Evolutionary conservation across 2,888 invertebrate genomes (phyloP).

Genomic region (Teleiodes luculella): DNA sequence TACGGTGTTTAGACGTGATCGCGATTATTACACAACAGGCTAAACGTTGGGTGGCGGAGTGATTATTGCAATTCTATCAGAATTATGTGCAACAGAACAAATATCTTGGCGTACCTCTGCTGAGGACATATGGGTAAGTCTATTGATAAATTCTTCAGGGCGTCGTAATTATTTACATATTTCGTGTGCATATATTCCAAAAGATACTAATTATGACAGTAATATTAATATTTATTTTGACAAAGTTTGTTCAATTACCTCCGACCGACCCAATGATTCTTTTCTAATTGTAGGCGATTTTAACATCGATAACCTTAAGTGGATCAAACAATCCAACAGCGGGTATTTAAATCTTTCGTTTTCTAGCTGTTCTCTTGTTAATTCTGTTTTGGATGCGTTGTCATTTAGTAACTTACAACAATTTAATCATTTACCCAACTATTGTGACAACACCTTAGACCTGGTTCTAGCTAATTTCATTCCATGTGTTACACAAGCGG

Average conservation of each 20-base stretch:
- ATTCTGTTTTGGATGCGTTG: not conserved
- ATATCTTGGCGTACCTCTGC: not conserved
- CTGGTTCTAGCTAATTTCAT: not conserved
- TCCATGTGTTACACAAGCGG: not conserved
- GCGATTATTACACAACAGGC: not conserved
- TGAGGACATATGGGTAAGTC: not conserved
- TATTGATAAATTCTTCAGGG: not conserved
- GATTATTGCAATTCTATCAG: not conserved
- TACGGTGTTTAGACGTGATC: not conserved
- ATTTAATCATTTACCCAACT: not conserved
- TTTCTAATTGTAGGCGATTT: not conserved
- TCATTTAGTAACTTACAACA: not conserved
- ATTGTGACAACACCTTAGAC: not conserved
- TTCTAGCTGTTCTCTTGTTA: not conserved
- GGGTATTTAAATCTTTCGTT: not conserved
- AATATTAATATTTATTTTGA: not conserved
- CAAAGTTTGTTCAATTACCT: not conserved
- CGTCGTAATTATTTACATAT: not conserved
- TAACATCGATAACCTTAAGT: not conserved
- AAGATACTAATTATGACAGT: not conserved
- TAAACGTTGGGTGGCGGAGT: not conserved
- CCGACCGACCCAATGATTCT: not conserved
- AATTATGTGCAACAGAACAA: not conserved
- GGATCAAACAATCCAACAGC: not conserved
- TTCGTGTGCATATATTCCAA: not conserved